phyloP scores from a whole-genome alignment of 1,140 invertebrate species.

The Hylaeus volcanicus region DNA sequence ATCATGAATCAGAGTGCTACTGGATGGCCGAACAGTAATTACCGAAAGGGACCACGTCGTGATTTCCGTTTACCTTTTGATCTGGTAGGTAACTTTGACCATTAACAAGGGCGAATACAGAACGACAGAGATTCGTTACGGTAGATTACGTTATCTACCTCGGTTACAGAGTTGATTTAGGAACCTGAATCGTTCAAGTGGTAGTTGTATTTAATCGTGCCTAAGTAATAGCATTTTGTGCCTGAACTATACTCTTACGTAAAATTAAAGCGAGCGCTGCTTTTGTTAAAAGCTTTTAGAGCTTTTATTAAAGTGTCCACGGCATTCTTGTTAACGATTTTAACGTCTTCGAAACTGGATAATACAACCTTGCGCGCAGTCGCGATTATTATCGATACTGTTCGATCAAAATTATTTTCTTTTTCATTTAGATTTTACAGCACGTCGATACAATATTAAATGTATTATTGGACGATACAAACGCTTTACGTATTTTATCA shows the following conservation, averaged over 20 bases:
- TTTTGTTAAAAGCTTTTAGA: conserved; percentile 48
- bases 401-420: background rate
- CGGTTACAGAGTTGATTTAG: conserved; percentile 57
- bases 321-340: conserved; percentile 33
- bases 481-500: too few relatives aligned
- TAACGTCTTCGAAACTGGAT: background rate
- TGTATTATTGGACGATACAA: too few relatives aligned
- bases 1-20: background rate
- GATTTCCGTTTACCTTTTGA: conserved; percentile 30
- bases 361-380: background rate
- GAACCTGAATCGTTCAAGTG: conserved; percentile 44
- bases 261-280: conserved; percentile 32
- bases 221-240: conserved; percentile 39
- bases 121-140: conserved; percentile 38
- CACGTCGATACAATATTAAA: background rate
- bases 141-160: conserved; percentile 47
- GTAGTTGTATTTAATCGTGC: conserved; percentile 40
- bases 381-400: conserved; percentile 1
- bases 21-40: background rate
- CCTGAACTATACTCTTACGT: conserved; percentile 25
- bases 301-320: conserved; percentile 42
- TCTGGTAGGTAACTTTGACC: conserved; percentile 20
- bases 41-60: background rate
- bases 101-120: conserved; percentile 41
- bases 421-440: background rate